Percentiles rank a stretch among this genome's conserved stretches.
Evolutionary conservation across 2,888 invertebrate genomes (phyloP).

Genomic region (Yponomeuta sedellus): DNA sequence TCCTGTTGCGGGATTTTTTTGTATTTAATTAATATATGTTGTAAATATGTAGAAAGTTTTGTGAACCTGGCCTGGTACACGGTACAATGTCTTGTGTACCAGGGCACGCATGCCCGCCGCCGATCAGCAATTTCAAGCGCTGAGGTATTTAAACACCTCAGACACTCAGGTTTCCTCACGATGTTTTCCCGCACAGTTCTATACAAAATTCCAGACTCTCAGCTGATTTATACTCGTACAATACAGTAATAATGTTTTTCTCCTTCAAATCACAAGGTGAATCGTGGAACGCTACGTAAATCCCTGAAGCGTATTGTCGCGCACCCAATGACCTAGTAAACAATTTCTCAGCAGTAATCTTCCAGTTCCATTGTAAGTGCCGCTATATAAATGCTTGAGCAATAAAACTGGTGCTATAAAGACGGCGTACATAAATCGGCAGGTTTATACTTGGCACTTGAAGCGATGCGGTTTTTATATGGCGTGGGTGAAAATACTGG

Average conservation of each 20-base stretch:
- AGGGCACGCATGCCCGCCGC: too few species aligned
- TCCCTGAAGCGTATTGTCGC: background rate
- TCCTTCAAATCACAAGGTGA: background rate
- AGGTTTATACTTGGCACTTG: slow-evolving; percentile 10
- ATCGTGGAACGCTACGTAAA: background rate
- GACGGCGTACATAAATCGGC: slow-evolving; percentile 4
- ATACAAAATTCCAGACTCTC: too few species aligned
- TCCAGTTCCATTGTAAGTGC: background rate
- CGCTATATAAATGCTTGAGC: slow-evolving; percentile 6
- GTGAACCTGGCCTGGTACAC: too few species aligned
- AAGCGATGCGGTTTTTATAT: background rate
- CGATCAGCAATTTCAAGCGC: too few species aligned
- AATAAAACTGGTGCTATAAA: background rate
- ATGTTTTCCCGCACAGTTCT: too few species aligned
- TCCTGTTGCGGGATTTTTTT: too few species aligned
- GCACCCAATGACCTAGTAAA: background rate
- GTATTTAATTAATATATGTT: too few species aligned
- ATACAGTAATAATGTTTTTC: background rate
- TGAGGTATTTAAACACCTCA: too few species aligned
- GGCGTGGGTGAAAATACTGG: background rate
- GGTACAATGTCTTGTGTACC: too few species aligned
- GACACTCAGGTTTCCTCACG: too few species aligned
- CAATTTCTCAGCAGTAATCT: slow-evolving; percentile 3
- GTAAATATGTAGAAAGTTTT: too few species aligned
- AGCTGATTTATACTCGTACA: too few species aligned